Conservation (phyloP, 2,888 invertebrate genomes). For the Endotricha flammealis region DNA sequence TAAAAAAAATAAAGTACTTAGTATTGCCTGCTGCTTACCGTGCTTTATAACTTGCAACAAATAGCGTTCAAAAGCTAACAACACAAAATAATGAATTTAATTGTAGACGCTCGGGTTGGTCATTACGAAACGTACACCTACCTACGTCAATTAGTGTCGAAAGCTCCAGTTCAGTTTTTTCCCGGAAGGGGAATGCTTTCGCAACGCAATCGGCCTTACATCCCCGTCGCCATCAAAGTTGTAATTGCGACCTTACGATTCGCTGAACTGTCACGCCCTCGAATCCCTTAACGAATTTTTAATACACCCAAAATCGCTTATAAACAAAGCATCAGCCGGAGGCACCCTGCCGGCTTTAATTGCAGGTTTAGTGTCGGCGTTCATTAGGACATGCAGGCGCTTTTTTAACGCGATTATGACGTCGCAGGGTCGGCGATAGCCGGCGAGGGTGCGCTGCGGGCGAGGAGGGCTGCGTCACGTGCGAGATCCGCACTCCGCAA, state of each 20-base stretch:
- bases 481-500: constrained; percentile 76
- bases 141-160: constrained; percentile 51
- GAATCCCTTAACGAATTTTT: constrained; percentile 56
- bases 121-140: constrained; percentile 41
- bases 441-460: constrained; percentile 61
- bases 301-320: constrained; percentile 55
- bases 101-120: constrained; percentile 38
- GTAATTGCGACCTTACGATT: constrained; percentile 66
- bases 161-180: constrained; percentile 46
- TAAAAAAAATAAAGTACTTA: no score
- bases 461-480: constrained; percentile 77
- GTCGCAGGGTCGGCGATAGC: constrained; percentile 58
- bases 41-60: constrained; percentile 5
- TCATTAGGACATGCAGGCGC: constrained; percentile 73
- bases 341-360: constrained; percentile 55
- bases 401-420: constrained; percentile 75
- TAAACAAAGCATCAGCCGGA: constrained; percentile 54
- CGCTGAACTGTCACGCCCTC: constrained; percentile 57
- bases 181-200: constrained; percentile 44
- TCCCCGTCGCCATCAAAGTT: constrained; percentile 46
- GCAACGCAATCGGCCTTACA: constrained; percentile 34
- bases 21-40: no score
- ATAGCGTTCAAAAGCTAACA: constrained; percentile 24
- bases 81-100: constrained; percentile 40
- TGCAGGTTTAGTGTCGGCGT: constrained; percentile 69